Percentiles rank a stretch among this genome's conserved stretches.
Conservation (phyloP, 2,888 invertebrate genomes). For the Eucera pruinosa region DNA sequence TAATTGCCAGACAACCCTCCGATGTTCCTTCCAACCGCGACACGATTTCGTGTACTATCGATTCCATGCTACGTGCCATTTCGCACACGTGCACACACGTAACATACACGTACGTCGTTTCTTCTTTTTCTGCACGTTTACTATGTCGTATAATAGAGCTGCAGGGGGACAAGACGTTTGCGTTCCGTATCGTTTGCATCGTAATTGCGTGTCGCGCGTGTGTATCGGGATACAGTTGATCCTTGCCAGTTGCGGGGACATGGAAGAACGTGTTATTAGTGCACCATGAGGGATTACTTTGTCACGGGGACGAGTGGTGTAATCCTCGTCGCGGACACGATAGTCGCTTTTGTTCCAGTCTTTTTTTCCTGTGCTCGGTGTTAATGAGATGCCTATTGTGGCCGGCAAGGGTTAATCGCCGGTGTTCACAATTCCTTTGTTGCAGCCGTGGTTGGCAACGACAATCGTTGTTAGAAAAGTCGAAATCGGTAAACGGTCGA, state of each 20-base stretch:
- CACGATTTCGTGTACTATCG: slow-evolving; percentile 44
- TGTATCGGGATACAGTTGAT: slow-evolving; percentile 20
- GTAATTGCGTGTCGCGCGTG: slow-evolving; percentile 36
- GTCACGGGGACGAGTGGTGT: slow-evolving; percentile 23
- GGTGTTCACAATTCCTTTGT: too few species aligned
- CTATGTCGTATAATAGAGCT: not conserved
- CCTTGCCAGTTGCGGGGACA: slow-evolving; percentile 13
- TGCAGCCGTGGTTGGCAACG: too few species aligned
- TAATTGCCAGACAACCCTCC: slow-evolving; percentile 75
- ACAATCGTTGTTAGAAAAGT: too few species aligned
- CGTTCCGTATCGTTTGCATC: slow-evolving; percentile 40
- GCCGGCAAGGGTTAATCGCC: slow-evolving; percentile 1
- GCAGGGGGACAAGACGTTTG: slow-evolving; percentile 21
- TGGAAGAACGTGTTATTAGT: slow-evolving; percentile 48
- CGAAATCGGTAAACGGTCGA: too few species aligned
- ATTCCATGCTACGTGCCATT: slow-evolving; percentile 12
- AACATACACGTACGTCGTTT: too few species aligned
- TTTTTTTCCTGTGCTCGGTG: not conserved
- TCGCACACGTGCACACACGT: not conserved
- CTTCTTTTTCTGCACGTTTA: not conserved
- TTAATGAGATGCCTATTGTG: slow-evolving; percentile 10
- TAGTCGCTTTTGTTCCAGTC: slow-evolving; percentile 24
- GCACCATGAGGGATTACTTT: slow-evolving; percentile 46
- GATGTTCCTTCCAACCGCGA: slow-evolving; percentile 62
- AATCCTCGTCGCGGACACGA: slow-evolving; percentile 26